These are phyloP conservation scores for Caenorhabditis japonica DNA, from an alignment of 2,888 invertebrate species.

Conservation along the genomic window DNA sequence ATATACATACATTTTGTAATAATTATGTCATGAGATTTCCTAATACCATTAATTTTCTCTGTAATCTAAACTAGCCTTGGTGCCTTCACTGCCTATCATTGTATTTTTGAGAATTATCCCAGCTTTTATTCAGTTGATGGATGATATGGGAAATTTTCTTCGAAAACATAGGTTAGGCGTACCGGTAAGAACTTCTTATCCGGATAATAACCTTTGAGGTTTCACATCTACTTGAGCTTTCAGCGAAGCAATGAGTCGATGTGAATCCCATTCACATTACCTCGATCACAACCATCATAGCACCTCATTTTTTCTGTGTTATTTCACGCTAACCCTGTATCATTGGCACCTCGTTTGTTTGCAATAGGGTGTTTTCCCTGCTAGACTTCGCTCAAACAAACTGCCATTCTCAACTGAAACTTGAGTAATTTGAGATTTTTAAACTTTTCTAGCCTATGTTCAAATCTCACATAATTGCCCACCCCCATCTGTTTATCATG, in stretches of 20 bases:
- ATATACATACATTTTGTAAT: slow-evolving; percentile 38
- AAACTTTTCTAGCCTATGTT: slow-evolving; percentile 22
- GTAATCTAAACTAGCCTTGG: slow-evolving; percentile 45
- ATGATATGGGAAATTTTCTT: too few species aligned
- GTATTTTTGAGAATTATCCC: background rate
- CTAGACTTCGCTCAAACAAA: background rate
- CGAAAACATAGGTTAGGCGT: too few species aligned
- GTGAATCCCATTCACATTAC: slow-evolving; percentile 15
- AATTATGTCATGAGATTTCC: slow-evolving; percentile 45
- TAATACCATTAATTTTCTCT: slow-evolving; percentile 49
- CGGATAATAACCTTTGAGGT: too few species aligned
- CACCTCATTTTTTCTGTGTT: slow-evolving; percentile 41
- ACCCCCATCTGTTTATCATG: slow-evolving; percentile 21
- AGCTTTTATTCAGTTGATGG: too few species aligned
- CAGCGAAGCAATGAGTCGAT: too few species aligned
- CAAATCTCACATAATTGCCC: slow-evolving; percentile 32
- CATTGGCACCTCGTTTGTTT: slow-evolving; percentile 2
- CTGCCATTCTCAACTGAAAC: background rate
- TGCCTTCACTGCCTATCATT: slow-evolving; percentile 4
- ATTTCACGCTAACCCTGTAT: slow-evolving; percentile 45
- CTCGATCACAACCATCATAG: slow-evolving; percentile 14
- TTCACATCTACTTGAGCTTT: too few species aligned
- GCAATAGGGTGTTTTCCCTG: background rate
- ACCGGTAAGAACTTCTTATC: too few species aligned
- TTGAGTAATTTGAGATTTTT: slow-evolving; percentile 33